Percentiles rank a stretch among this genome's conserved stretches.
Evolutionary conservation across 2,113 vertebrate species (phyloP).

Genomic region (Zootoca vivipara): DNA sequence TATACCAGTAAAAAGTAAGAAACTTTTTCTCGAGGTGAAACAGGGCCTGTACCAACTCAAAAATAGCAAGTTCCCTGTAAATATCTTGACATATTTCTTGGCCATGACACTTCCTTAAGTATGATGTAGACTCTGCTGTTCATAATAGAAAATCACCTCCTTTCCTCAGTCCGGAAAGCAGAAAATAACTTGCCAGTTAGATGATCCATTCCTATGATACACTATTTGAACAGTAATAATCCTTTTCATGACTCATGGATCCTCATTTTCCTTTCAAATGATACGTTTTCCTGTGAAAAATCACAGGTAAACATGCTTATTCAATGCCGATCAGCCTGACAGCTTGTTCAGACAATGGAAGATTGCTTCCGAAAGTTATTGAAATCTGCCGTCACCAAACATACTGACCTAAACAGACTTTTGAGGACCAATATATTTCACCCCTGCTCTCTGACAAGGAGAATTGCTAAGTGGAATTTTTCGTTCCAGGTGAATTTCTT

Average conservation of each 20-base stretch:
- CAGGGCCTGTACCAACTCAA: conserved; percentile 2
- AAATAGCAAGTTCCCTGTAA: conserved; percentile 43
- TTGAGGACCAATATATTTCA: conserved; percentile 44
- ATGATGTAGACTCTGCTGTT: conserved; percentile 42
- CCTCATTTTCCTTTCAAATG: conserved; percentile 63
- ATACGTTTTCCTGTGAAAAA: conserved; percentile 55
- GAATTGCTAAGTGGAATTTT: conserved; percentile 51
- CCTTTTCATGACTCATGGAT: conserved; percentile 44
- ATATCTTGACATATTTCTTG: conserved; percentile 36
- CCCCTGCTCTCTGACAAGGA: conserved; percentile 30
- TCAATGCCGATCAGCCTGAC: conserved; percentile 42
- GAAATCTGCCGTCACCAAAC: conserved; percentile 56
- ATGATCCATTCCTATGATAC: conserved; percentile 34
- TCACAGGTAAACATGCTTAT: conserved; percentile 58
- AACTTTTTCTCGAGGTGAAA: background rate
- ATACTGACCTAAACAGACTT: conserved; percentile 46
- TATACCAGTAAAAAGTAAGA: background rate
- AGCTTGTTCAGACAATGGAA: conserved; percentile 47
- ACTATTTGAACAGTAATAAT: conserved; percentile 62
- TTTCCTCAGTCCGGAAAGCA: conserved; percentile 43
- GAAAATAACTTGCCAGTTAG: conserved; percentile 55
- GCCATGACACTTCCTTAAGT: conserved; percentile 17
- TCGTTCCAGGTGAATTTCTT: conserved; percentile 37
- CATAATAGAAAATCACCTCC: conserved; percentile 55
- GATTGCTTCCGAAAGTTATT: conserved; percentile 56